Percentiles rank a stretch among this genome's conserved stretches.
Evolutionary conservation across 1,140 invertebrate genomes (phyloP).

Genomic region (Octopus bimaculoides): DNA sequence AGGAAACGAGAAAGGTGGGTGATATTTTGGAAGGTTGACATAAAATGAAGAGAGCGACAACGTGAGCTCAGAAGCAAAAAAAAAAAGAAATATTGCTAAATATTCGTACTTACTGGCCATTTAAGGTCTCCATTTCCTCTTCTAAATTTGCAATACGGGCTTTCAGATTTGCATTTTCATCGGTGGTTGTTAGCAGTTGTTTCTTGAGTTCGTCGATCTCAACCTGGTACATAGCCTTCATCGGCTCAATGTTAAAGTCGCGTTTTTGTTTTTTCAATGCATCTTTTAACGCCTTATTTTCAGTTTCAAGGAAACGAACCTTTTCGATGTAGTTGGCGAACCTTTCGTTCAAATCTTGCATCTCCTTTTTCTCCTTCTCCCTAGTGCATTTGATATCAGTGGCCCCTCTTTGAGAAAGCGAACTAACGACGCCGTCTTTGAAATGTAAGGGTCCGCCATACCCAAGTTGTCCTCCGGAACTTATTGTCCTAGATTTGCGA

Average conservation of each 20-base stretch:
- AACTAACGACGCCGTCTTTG: not conserved
- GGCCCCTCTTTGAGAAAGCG: slow-evolving; percentile 32
- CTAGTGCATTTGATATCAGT: slow-evolving; percentile 46
- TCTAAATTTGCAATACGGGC: slow-evolving; percentile 41
- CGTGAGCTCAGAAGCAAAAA: no score
- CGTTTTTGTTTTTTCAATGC: slow-evolving; percentile 55
- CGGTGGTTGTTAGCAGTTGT: slow-evolving; percentile 49
- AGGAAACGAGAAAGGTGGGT: no score
- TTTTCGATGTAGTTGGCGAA: slow-evolving; percentile 58
- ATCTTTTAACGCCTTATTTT: slow-evolving; percentile 54
- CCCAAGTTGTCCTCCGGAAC: no score
- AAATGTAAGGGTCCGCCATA: no score
- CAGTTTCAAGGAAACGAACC: slow-evolving; percentile 58
- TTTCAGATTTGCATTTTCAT: slow-evolving; percentile 48
- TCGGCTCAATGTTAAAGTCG: slow-evolving; percentile 57
- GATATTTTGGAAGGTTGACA: no score
- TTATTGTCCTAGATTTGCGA: no score
- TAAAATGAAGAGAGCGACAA: no score
- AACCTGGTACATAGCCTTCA: slow-evolving; percentile 60
- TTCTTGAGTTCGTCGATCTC: slow-evolving; percentile 54
- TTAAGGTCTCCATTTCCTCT: slow-evolving; percentile 45
- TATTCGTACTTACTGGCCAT: slow-evolving; percentile 44
- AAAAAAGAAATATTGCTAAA: no score
- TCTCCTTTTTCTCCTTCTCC: slow-evolving; percentile 57
- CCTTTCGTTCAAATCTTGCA: slow-evolving; percentile 55